Evolutionary conservation across 1,140 invertebrate genomes (phyloP).

Genomic region (Nebria ingens): DNA sequence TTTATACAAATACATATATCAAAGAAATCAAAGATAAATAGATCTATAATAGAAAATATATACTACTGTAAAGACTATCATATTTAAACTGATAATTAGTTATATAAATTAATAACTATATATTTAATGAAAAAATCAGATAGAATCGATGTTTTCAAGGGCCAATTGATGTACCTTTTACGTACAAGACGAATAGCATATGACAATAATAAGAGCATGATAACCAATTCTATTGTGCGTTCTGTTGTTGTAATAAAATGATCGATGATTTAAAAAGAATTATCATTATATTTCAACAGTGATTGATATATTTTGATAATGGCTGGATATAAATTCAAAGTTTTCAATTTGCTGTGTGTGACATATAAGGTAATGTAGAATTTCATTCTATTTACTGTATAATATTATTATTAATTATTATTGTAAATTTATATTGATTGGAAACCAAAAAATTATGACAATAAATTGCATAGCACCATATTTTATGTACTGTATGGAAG

Average conservation of each 20-base stretch:
- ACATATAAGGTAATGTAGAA: not conserved
- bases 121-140: not conserved
- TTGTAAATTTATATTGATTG: not conserved
- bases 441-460: constrained; percentile 9
- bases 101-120: not conserved
- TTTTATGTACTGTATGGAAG: constrained; percentile 8
- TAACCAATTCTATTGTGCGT: not conserved
- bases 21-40: not conserved
- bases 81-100: not conserved
- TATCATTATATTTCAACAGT: too few species aligned
- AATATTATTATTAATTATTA: not conserved
- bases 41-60: not conserved
- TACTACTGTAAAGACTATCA: not conserved
- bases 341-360: constrained; percentile 6
- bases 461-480: constrained; percentile 6
- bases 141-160: constrained; percentile 1
- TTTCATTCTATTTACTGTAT: not conserved
- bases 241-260: not conserved
- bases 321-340: not conserved
- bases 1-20: not conserved
- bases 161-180: constrained; percentile 7
- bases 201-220: not conserved
- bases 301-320: too few species aligned
- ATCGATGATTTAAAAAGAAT: too few species aligned
- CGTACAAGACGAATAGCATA: not conserved